Conservation (phyloP, 1,140 invertebrate genomes). For the Bursaphelenchus mucronatus region DNA sequence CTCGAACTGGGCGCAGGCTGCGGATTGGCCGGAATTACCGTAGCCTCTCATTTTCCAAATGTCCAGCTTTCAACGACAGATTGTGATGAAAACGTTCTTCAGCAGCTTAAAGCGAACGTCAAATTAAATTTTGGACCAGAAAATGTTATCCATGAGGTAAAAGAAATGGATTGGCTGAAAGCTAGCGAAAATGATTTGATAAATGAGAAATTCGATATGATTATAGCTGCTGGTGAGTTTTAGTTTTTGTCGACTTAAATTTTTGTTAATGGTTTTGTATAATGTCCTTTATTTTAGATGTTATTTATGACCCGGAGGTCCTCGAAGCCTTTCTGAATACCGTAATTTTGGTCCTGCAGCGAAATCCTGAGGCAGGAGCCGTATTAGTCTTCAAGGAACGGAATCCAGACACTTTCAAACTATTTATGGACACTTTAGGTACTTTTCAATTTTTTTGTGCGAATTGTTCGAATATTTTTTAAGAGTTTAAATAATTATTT, state of each 20-base stretch:
- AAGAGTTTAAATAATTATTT: too few species aligned
- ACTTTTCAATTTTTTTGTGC: too few species aligned
- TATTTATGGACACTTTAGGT: too few species aligned
- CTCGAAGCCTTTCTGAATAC: conserved; percentile 15
- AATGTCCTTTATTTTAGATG: conserved; percentile 27
- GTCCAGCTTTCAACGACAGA: conserved; percentile 21
- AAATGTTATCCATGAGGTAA: not conserved
- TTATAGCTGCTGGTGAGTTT: conserved; percentile 23
- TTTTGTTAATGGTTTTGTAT: conserved; percentile 20
- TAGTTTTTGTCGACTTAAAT: conserved; percentile 19
- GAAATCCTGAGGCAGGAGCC: too few species aligned
- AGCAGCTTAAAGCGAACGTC: conserved; percentile 24
- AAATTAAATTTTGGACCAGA: conserved; percentile 23
- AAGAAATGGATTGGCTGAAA: conserved; percentile 23
- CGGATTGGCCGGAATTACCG: conserved; percentile 33
- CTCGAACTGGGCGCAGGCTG: conserved; percentile 38
- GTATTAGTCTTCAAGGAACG: too few species aligned
- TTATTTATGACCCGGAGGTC: conserved; percentile 25
- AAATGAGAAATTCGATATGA: conserved; percentile 11
- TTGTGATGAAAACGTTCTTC: conserved; percentile 27
- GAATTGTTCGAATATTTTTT: too few species aligned
- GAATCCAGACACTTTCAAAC: too few species aligned
- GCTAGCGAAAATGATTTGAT: conserved; percentile 1
- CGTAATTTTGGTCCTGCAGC: too few species aligned
- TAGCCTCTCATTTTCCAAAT: conserved; percentile 1